A percentile compares a stretch with the other conserved stretches of the same genome.
Conservation (phyloP, 2,113 vertebrate genomes). For the Megalops atlanticus region DNA sequence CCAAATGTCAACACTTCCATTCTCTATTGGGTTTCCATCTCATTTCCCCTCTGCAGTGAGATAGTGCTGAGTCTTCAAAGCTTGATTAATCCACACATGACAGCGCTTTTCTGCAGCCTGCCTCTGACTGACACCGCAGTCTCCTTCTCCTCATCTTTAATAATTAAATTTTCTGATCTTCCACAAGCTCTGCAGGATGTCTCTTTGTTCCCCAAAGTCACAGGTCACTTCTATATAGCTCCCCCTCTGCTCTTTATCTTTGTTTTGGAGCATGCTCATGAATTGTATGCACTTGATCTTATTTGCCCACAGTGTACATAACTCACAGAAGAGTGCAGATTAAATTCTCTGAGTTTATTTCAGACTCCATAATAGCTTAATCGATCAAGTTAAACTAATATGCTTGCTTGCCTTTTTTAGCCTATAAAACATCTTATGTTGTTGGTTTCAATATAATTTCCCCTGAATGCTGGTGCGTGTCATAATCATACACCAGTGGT, state of each 20-base stretch:
- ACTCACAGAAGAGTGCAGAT: neutral
- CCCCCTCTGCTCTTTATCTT: neutral
- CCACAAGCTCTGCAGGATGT: conserved; percentile 26
- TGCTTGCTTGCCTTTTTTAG: neutral
- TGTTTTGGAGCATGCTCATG: neutral
- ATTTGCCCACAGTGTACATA: neutral
- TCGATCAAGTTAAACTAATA: neutral
- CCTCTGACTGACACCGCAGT: conserved; percentile 30
- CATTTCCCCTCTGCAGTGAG: conserved; percentile 39
- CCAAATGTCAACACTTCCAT: conserved; percentile 54
- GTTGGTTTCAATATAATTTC: neutral
- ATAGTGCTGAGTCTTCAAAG: conserved; percentile 50
- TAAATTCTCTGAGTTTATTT: neutral
- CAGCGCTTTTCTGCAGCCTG: conserved; percentile 18
- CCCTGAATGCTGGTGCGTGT: neutral
- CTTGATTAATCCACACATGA: conserved; percentile 54
- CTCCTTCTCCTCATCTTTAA: conserved; percentile 40
- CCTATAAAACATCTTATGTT: neutral
- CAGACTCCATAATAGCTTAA: neutral
- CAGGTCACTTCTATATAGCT: neutral
- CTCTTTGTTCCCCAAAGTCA: conserved; percentile 36
- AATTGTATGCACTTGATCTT: conserved; percentile 26
- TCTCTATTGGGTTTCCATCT: conserved; percentile 44
- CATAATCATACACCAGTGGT: neutral
- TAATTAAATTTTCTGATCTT: conserved; percentile 53